Base-by-base conservation (phyloP, 1,140 invertebrate genomes). In the Mesaphorura yosii region DNA sequence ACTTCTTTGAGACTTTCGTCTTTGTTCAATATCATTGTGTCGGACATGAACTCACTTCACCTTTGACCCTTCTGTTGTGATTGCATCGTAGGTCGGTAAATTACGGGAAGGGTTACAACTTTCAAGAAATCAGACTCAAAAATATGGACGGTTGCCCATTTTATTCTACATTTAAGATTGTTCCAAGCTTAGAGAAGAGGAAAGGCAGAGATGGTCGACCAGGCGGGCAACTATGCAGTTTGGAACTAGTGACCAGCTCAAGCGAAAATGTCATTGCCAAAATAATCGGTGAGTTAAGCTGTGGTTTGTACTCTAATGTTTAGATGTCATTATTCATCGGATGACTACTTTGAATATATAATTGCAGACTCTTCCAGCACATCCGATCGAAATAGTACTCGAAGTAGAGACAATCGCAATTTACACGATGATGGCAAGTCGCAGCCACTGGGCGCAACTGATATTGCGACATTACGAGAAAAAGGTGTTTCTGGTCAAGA, bases 341-440 rank as follows among this genome's bases (percentile, higher is more conserved):
- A n/a, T n/a, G n/a, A n/a, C n/a, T n/a, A n/a, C n/a, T n/a, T n/a
- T n/a, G n/a, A n/a, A n/a, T n/a, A n/a, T n/a, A n/a, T n/a, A n/a
- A n/a, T n/a, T n/a, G n/a, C n/a, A n/a, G n/a, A n/a, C n/a, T n/a
- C n/a, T n/a, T n/a, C n/a, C n/a, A n/a, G n/a, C n/a, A n/a, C n/a
- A n/a, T n/a, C 26, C 38, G 48, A 50, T 23, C 17, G 41, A 26
- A 50, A 26, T 22, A 39, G 3, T 29, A 37, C 17, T 31, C 26
- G 73, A 55, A 84, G 84, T 2, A 72, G 69, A 40, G 91, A 95
- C 65, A 96, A 96, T 67, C 74, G 90, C 59, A 78, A 83, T 44
- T 84, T 95, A 37, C 72, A 75, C 7, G 88, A 90, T 65, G 81
- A 88, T 68, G 84, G 83, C 2, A 78, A 73, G n/a, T 89, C 90